Conservation (phyloP, 2,797 vertebrate species). For the Crypturellus tataupa region DNA sequence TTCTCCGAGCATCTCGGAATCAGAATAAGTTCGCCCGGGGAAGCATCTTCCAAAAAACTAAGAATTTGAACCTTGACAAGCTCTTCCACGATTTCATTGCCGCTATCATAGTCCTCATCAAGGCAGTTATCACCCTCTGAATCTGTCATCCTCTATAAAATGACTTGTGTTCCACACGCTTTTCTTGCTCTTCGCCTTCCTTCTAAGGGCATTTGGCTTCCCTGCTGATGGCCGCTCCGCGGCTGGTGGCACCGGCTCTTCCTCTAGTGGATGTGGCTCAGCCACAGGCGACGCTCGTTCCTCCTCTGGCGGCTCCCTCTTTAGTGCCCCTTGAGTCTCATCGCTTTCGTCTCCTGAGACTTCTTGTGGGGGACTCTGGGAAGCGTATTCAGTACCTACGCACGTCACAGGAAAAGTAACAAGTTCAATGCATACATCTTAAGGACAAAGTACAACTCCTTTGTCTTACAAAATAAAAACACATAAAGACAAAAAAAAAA, state of each 20-base stretch:
- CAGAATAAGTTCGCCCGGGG: constrained; percentile 89
- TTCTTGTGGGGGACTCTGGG: constrained; percentile 49
- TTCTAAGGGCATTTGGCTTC: constrained; percentile 68
- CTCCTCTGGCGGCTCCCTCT: neutral
- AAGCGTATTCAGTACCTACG: constrained; percentile 68
- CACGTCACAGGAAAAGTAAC: constrained; percentile 43
- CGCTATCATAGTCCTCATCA: constrained; percentile 83
- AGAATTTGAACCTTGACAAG: constrained; percentile 86
- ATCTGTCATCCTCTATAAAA: constrained; percentile 75
- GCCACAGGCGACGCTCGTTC: too few species aligned
- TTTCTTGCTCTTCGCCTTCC: constrained; percentile 79
- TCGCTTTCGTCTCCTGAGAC: constrained; percentile 51
- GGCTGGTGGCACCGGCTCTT: too few species aligned
- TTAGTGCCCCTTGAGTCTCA: constrained; percentile 55
- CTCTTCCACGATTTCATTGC: constrained; percentile 78
- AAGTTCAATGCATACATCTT: neutral
- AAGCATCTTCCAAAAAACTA: constrained; percentile 88
- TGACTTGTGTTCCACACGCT: constrained; percentile 68
- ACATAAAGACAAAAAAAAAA: neutral
- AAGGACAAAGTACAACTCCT: too few species aligned
- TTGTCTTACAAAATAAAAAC: too few species aligned
- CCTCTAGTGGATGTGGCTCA: too few species aligned
- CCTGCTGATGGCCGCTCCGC: too few species aligned
- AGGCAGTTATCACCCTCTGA: constrained; percentile 79
- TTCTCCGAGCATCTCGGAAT: constrained; percentile 93